These are phyloP conservation scores for Abscondita cerata DNA, from an alignment of 2,888 invertebrate species.

Conservation along the genomic window DNA sequence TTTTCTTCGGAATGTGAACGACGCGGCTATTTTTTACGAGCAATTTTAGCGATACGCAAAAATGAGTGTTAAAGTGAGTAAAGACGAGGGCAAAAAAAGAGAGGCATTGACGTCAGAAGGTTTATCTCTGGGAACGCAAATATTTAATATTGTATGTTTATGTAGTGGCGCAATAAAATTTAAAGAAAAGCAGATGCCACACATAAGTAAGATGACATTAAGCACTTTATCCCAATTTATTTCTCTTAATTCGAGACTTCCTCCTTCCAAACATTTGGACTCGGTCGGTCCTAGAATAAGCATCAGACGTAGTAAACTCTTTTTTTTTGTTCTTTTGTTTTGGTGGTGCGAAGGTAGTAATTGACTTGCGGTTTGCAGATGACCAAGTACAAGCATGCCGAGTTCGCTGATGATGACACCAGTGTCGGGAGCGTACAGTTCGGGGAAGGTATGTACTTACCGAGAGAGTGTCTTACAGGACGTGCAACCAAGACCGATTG, in stretches of 20 bases:
- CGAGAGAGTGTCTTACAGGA: no score
- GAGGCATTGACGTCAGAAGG: background rate
- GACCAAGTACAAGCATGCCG: constrained; percentile 88
- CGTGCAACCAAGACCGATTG: no score
- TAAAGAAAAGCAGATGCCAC: background rate
- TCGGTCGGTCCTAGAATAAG: background rate
- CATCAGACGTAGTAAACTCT: background rate
- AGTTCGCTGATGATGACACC: constrained; percentile 81
- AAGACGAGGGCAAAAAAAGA: no score
- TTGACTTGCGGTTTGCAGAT: constrained; percentile 71
- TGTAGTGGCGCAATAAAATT: background rate
- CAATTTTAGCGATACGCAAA: constrained; percentile 12
- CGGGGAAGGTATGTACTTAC: constrained; percentile 66
- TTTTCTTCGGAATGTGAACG: constrained; percentile 11
- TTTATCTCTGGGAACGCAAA: background rate
- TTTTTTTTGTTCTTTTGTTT: background rate
- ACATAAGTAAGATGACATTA: background rate
- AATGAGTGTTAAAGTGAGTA: constrained; percentile 33
- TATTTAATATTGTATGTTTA: constrained; percentile 4
- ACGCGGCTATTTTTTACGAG: constrained; percentile 1
- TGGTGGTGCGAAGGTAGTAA: background rate
- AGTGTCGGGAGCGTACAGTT: constrained; percentile 85
- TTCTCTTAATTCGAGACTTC: no score
- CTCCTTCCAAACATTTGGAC: no score
- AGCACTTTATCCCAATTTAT: no score